Evolutionary conservation across 1,140 invertebrate genomes (phyloP).

Genomic region (Cepaea nemoralis): DNA sequence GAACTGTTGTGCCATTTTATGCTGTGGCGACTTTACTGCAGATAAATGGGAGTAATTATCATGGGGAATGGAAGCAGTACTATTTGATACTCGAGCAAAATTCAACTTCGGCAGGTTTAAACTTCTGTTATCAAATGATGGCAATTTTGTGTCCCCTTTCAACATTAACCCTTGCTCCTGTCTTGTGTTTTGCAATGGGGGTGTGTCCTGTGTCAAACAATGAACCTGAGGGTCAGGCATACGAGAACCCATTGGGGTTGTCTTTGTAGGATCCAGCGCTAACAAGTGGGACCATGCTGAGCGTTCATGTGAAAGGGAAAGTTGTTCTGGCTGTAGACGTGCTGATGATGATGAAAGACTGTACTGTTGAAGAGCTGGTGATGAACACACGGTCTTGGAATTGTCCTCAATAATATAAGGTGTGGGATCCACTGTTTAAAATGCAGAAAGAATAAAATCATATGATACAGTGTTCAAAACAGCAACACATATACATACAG

Average conservation of each 20-base stretch:
- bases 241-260: constrained; percentile 4
- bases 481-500: too few relatives aligned
- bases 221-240: constrained; percentile 1
- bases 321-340: background rate
- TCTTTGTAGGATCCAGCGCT: constrained; percentile 17
- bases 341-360: background rate
- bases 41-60: background rate
- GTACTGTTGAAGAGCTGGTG: background rate
- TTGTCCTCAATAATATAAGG: background rate
- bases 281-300: constrained; percentile 37
- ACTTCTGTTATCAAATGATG: background rate
- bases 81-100: background rate
- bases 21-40: background rate
- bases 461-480: too few relatives aligned
- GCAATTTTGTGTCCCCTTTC: background rate
- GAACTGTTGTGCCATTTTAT: constrained; percentile 9
- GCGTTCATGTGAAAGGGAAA: background rate
- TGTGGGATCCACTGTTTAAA: background rate
- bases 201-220: background rate
- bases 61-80: background rate
- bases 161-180: background rate
- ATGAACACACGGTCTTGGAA: background rate
- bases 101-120: background rate
- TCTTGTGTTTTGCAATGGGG: background rate
- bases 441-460: too few relatives aligned